Evolutionary conservation across 2,888 invertebrate species (phyloP), one percentile per base, ranked within the genome.

Genomic region (Carterocephalus palaemon): DNA sequence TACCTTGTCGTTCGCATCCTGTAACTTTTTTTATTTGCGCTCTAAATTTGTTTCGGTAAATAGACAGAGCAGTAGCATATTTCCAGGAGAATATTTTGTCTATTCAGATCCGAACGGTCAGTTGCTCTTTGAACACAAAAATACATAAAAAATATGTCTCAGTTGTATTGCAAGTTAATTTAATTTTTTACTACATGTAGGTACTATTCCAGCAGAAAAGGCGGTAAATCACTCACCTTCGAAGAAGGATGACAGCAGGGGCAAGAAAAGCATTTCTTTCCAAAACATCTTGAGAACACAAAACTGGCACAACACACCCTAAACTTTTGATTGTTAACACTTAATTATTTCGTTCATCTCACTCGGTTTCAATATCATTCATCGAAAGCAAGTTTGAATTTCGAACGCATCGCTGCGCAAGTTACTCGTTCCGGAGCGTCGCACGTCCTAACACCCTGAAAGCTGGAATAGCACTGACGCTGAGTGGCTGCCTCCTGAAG

Each of bases 161-260:
- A n/a, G n/a, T n/a, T n/a, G n/a, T n/a, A n/a, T n/a, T n/a, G n/a
- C n/a, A n/a, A n/a, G n/a, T n/a, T n/a, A n/a, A 28, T 28, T 28
- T 15, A 28, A 28, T 3, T 39, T 39, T 29, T 39, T 29, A 29
- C n/a, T 16, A 26, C 6, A 12, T 16, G 17, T 17, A 43, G 39
- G 29, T 8, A 32, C 24, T 26, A 19, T 39, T 36, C 22, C 20
- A 32, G 8, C 46, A 42, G 20, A 46, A 40, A 13, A 28, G 19
- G 8, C 12, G 10, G 17, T 17, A 10, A 32, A 38, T 36, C 32
- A 71, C 82, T 75, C 62, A 84, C 83, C 81, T 59, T 78, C 73
- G 43, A 80, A 73, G 59, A 73, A 67, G 56, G 80, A 52, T 49
- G 80, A 63, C 39, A 75, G 56, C 49, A 65, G 61, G 39, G 60